Base-by-base conservation (phyloP, 2,113 vertebrate species). In the Perca fluviatilis region DNA sequence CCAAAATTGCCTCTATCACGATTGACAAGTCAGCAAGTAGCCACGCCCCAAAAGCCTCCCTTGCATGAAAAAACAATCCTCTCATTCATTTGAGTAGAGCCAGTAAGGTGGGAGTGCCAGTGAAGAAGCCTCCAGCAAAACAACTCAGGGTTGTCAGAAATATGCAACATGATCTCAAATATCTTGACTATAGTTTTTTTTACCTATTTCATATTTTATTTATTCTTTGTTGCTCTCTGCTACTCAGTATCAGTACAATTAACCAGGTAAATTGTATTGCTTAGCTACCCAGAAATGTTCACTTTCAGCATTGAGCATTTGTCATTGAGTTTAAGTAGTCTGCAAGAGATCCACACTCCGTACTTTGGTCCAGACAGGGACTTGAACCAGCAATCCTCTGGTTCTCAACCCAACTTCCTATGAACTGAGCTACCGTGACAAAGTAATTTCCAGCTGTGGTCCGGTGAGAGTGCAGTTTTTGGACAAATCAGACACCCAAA, bases 361-460 rank as follows among this genome's bases (percentile, higher is more conserved):
- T 33, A 33, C 33, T 33, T 33, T 33, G 33, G 30, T 30, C 3
- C 30, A 3, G 3, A 30, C 3, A 9, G 36, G 8, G 36, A 40
- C 8, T 40, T 40, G 8, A 8, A 40, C 36, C 36, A 40, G 36
- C 8, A 2, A 9, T 1, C 36, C 36, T 36, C 30, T 4, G 2
- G 30, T 30, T 30, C 30, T 27, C 27, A 27, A 27, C 27, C 27
- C 27, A 27, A 27, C 27, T 27, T 27, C 30, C 30, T 30, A 30
- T 4, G 3, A 3, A 30, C 27, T 30, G 27, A 30, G 27, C 27
- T 2, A 30, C 30, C 30, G 3, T 30, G 30, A 30, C 30, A 30
- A 47, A 47, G 19, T 72, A 11, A 75, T 77, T 82, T 84, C 18
- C 72, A 66, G 50, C 78, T 76, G 83, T 30, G 53, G 60, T 49